Conservation (phyloP, 30 jellyfish, hydroid and myxozoan species). For the Aurelia sp. region DNA sequence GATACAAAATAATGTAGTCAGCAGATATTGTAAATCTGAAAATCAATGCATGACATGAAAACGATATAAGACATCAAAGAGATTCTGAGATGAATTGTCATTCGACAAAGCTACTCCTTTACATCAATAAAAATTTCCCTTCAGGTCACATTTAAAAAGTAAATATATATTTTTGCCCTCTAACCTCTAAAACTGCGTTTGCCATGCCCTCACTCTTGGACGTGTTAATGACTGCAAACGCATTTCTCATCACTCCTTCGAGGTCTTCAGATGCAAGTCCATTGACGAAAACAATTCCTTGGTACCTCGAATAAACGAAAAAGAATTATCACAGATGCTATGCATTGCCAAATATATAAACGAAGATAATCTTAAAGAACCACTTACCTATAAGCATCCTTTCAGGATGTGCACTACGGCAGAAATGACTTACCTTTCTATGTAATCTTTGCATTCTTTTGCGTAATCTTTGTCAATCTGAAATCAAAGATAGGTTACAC, state of each 20-base stretch:
- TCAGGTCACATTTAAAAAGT: too few relatives aligned
- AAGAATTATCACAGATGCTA: not conserved
- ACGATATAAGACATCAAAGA: too few relatives aligned
- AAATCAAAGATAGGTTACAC: not conserved
- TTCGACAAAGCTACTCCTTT: too few relatives aligned
- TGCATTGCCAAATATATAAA: too few relatives aligned
- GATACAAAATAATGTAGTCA: too few relatives aligned
- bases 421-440: constrained; percentile 4
- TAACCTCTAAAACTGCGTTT: constrained; percentile 80
- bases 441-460: not conserved
- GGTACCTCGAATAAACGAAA: constrained; percentile 21
- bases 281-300: constrained; percentile 49
- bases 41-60: too few relatives aligned
- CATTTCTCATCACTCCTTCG: constrained; percentile 41
- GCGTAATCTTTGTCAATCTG: constrained; percentile 49
- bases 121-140: too few relatives aligned
- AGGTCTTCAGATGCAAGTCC: constrained; percentile 21
- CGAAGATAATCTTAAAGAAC: too few relatives aligned
- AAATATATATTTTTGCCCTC: too few relatives aligned
- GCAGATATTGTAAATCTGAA: too few relatives aligned
- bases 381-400: too few relatives aligned
- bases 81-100: too few relatives aligned
- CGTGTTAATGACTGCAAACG: constrained; percentile 77
- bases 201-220: constrained; percentile 93
- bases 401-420: not conserved